Conservation (phyloP, 2,113 vertebrate genomes). For the Rhynchomys soricoides region DNA sequence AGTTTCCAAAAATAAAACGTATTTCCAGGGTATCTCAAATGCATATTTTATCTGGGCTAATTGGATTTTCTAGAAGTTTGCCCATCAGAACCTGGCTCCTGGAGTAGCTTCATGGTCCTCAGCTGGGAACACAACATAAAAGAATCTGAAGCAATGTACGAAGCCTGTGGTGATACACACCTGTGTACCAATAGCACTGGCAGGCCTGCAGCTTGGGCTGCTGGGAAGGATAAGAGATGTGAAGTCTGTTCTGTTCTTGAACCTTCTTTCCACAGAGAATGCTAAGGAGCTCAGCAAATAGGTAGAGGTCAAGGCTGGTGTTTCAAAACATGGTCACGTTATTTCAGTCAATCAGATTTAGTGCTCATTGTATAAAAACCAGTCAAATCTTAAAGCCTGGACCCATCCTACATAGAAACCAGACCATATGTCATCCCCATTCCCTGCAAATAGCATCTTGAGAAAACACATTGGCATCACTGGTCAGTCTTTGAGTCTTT, state of each 20-base stretch:
- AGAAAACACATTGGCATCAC: background rate
- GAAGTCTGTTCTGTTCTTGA: background rate
- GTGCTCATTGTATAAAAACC: background rate
- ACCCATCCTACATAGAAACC: background rate
- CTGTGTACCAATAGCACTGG: fast-evolving
- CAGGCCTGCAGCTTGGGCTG: fast-evolving
- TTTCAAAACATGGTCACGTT: background rate
- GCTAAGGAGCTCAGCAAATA: background rate
- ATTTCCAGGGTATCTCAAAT: background rate
- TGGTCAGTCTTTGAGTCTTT: background rate
- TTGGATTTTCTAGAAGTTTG: background rate
- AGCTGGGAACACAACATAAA: background rate
- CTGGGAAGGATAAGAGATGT: fast-evolving
- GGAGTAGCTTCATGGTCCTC: fast-evolving
- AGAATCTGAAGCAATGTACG: fast-evolving
- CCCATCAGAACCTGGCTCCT: background rate
- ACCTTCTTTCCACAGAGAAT: background rate
- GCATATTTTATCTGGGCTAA: background rate
- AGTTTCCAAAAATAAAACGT: background rate
- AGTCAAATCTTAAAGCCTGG: background rate
- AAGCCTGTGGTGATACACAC: fast-evolving
- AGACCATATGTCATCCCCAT: no score
- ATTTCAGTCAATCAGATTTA: background rate
- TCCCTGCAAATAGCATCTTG: background rate
- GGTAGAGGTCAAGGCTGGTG: background rate